Base-by-base conservation (phyloP, 92 coral and sea anemone species). In the Umimayanthus kanabou region DNA sequence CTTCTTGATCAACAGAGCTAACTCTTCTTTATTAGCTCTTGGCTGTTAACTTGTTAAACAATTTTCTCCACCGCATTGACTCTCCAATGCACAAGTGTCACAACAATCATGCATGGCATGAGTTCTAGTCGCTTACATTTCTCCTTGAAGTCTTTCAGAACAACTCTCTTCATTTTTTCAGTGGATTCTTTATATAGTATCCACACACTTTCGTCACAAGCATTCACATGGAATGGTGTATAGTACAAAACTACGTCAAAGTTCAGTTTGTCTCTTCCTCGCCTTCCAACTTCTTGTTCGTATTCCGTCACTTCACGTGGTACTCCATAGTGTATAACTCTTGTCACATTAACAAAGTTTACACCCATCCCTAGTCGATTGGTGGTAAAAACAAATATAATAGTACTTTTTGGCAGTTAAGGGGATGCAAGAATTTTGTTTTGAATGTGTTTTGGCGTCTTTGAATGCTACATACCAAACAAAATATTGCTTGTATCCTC, bases 391-490 rank as follows among this genome's bases (percentile, higher is more conserved):
- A 90, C 92, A 42, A 92, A 69, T 69, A 92, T 81, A 33, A 82
- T 30, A 6, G 20, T 43, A 13, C 92, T 90, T 69, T 92, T 86
- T 39, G 73, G 39, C 20, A 39, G 58, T 39, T 50, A 69, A 26
- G 89, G 53, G 13, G 88, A 81, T 18, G 80, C 45, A 7, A 92
- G 89, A 18, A 89, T 84, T 4, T 76, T 77, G 29, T 87, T 57
- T 58, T 89, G 85, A 26, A 92, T 86, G 67, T 58, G 55, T 43
- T 65, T 45, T 39, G 94, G 94, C 43, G 92, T 87, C 39, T 86
- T 92, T 81, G 90, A 79, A 73, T 92, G 94, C 71, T 26, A 92
- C 92, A 91, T 91, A 1, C 75, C 86, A 50, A 43, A 82, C 76
- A 81, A 30, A 33, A 33, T 2, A 18, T 72, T 72, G 40, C 18